Conservation (phyloP, 2,797 vertebrate species). For the Acrossocheilus wenchowensis region DNA sequence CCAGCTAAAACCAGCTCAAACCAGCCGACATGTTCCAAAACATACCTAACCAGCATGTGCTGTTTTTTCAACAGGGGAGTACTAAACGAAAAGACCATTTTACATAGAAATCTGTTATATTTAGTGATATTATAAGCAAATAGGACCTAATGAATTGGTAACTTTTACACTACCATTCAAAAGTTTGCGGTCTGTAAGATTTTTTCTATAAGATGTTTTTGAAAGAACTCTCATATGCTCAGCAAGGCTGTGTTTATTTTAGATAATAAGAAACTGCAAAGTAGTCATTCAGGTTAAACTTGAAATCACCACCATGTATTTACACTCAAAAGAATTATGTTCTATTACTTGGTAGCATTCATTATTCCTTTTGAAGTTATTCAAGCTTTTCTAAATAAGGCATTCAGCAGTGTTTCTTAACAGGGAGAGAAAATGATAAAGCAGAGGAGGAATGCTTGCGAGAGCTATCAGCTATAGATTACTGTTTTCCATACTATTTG, state of each 20-base stretch:
- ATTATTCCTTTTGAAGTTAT: background rate
- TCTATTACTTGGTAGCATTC: background rate
- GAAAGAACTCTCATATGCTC: background rate
- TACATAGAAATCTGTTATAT: background rate
- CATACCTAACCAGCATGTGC: background rate
- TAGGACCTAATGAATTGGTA: background rate
- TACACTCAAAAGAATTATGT: background rate
- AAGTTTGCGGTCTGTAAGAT: background rate
- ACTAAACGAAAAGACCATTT: background rate
- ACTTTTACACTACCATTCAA: background rate
- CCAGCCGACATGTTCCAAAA: background rate
- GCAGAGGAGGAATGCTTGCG: conserved; percentile 1
- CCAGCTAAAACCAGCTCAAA: background rate
- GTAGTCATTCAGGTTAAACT: background rate
- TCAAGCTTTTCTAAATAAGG: background rate
- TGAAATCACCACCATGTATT: background rate
- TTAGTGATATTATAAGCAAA: background rate
- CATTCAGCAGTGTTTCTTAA: background rate
- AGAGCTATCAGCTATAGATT: conserved; percentile 43
- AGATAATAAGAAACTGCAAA: too few relatives aligned
- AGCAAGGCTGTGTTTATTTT: background rate
- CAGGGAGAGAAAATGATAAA: conserved; percentile 9
- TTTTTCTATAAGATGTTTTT: background rate
- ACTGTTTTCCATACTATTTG: conserved; percentile 44
- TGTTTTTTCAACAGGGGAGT: background rate